Percentiles rank a stretch among this genome's conserved stretches.
These are phyloP conservation scores for Agrilus mali DNA, from an alignment of 2,888 invertebrate species.

Conservation along the genomic window DNA sequence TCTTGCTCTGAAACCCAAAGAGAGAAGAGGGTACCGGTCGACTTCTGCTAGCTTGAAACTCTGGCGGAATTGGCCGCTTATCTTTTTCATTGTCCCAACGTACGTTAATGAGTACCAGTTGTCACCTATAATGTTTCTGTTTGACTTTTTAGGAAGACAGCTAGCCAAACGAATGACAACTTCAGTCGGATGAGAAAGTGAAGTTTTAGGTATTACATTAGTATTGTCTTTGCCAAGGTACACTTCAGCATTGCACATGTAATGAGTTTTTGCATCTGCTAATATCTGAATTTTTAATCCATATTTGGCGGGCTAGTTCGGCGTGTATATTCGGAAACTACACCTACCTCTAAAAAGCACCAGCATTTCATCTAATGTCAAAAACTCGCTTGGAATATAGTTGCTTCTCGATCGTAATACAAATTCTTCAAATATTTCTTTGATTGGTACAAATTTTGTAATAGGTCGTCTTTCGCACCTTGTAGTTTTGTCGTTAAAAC, in stretches of 20 bases:
- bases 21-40: no score
- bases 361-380: constrained; percentile 6
- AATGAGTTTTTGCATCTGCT: constrained; percentile 2
- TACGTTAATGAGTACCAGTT: neutral
- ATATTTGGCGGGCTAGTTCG: constrained; percentile 2
- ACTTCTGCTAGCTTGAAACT: no score
- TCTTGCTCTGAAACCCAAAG: no score
- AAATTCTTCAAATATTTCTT: no score
- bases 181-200: neutral
- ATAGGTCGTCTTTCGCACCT: no score
- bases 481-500: no score
- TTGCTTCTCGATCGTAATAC: no score
- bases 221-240: neutral
- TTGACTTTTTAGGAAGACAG: neutral
- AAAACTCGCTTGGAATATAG: no score
- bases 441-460: no score
- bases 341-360: constrained; percentile 6
- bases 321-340: constrained; percentile 4
- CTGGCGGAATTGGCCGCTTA: no score
- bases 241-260: neutral
- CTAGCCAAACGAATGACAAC: no score
- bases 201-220: neutral
- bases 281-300: neutral
- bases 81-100: no score
- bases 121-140: neutral